Base-by-base conservation (phyloP, 2,888 invertebrate species). In the Papilio demoleus region DNA sequence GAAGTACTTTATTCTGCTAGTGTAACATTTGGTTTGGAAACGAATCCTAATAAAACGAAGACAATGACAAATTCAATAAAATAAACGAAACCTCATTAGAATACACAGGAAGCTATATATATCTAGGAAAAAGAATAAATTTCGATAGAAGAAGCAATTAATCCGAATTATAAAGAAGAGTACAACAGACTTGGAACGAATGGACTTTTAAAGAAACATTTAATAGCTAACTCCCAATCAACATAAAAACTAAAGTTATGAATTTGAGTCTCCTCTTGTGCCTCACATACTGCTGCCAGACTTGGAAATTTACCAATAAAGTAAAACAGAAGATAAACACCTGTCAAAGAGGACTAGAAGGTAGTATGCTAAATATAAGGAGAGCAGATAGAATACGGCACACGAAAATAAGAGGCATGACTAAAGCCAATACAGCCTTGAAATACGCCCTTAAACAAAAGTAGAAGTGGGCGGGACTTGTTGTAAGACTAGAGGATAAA, bases 51-150 rank as follows among this genome's bases (percentile, higher is more conserved):
- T n/a, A n/a, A n/a, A n/a, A n/a, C n/a, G n/a, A n/a, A 58, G 65
- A 4, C 38, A 27, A 42, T 65, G 65, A 58, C 56, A 65, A 65
- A 65, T 31, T 12, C 56, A 17, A 58, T 2, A 17, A 27, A 11
- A 40, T 58, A 14, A 38, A 58, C 38, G 27, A 45, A 2, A 31
- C 14, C 24, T 14, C 12, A 42, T 31, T 58, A n/a, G 38, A 59
- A 2, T n/a, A n/a, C n/a, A n/a, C n/a, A n/a, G n/a, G n/a, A n/a
- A n/a, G n/a, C n/a, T n/a, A n/a, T n/a, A n/a, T n/a, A n/a, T n/a
- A n/a, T n/a, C n/a, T n/a, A n/a, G n/a, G n/a, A n/a, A n/a, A n/a
- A n/a, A n/a, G n/a, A n/a, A n/a, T n/a, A 19, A 45, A 50, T 34
- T 63, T 63, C 14, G 24, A 34, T 9, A 9, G 12, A 9, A 8